phyloP scores from a whole-genome alignment of 2,888 invertebrate genomes.

The Thalpophila matura region DNA sequence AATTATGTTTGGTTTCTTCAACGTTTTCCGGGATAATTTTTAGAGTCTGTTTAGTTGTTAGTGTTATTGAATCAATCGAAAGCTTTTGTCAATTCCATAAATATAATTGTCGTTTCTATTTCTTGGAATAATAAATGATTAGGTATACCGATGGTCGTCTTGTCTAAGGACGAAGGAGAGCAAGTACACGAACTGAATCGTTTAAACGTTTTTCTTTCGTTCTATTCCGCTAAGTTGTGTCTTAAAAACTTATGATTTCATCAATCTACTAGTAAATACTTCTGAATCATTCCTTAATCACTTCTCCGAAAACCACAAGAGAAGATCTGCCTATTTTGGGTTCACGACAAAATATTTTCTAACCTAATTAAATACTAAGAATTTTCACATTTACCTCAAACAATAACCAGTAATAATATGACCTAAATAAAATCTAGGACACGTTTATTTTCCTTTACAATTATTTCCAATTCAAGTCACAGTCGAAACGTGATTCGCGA shows the following conservation, averaged over 20 bases:
- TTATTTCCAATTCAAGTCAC: constrained; percentile 58
- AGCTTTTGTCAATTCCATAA: background rate
- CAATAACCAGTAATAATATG: constrained; percentile 52
- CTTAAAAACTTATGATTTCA: too few relatives aligned
- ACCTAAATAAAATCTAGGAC: constrained; percentile 66
- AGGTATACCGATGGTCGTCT: too few relatives aligned
- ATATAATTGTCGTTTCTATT: background rate
- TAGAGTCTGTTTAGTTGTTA: background rate
- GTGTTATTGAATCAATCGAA: background rate
- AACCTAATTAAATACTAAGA: constrained; percentile 33
- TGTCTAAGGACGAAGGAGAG: background rate
- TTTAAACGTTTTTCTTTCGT: background rate
- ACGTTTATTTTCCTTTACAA: constrained; percentile 55
- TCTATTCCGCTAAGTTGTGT: too few relatives aligned
- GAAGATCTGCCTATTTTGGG: background rate
- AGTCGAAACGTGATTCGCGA: constrained; percentile 49
- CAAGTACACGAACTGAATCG: background rate
- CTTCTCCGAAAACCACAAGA: background rate
- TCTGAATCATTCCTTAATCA: background rate
- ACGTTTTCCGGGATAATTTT: background rate
- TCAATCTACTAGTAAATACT: rapidly evolving
- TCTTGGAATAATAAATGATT: too few relatives aligned
- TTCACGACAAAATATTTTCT: background rate
- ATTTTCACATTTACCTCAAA: constrained; percentile 49
- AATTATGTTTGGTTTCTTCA: background rate